These are phyloP conservation scores for Acanthisitta chloris DNA, from an alignment of 2,113 vertebrate genomes.

Conservation along the genomic window DNA sequence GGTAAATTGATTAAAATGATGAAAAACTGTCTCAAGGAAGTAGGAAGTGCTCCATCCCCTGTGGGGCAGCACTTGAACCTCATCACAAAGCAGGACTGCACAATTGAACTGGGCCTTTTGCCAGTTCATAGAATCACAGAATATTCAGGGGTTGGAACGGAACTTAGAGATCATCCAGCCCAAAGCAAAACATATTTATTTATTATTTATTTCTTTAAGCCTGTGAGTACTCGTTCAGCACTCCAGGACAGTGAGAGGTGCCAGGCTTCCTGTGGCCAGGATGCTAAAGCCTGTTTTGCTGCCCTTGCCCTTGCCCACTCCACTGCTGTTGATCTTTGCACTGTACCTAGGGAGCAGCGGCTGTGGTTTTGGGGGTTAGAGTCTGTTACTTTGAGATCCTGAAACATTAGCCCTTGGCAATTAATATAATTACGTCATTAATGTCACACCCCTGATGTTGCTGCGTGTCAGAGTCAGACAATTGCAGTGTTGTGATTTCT, in stretches of 20 bases:
- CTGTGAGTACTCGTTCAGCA: no score
- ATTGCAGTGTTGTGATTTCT: conserved; percentile 68
- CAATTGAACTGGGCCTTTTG: not conserved
- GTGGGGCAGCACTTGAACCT: rapidly evolving
- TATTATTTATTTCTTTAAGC: no score
- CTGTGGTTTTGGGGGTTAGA: not conserved
- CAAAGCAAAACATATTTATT: no score
- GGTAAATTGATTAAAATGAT: not conserved
- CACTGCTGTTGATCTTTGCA: not conserved
- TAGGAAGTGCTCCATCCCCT: not conserved
- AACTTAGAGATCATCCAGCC: no score
- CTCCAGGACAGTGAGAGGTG: not conserved
- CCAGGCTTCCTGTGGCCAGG: not conserved
- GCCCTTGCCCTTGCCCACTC: not conserved
- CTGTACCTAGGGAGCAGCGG: not conserved
- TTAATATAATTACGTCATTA: conserved; percentile 39
- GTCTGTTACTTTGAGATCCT: not conserved
- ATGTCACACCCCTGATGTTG: conserved; percentile 49
- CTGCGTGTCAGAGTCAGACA: conserved; percentile 51
- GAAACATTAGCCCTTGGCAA: conserved; percentile 22
- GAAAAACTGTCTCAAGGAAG: not conserved
- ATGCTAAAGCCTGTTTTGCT: not conserved
- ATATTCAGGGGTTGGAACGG: no score
- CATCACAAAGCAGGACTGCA: rapidly evolving
- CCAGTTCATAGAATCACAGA: no score